phyloP scores from a whole-genome alignment of 2,113 vertebrate species.

The Acrocephalus arundinaceus region DNA sequence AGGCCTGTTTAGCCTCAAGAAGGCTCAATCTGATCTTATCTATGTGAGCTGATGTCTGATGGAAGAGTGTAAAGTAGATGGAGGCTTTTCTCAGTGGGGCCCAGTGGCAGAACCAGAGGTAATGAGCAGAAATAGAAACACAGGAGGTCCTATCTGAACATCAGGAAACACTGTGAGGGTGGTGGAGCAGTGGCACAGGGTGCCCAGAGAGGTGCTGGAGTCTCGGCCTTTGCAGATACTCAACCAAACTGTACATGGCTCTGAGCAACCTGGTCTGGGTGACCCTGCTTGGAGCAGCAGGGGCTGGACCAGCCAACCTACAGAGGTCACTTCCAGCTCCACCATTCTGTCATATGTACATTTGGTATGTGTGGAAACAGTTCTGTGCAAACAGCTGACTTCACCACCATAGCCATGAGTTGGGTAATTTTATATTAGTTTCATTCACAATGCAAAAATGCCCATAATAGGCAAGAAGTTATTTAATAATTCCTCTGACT shows the following conservation, averaged over 20 bases:
- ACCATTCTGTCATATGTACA: neutral
- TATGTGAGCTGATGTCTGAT: neutral
- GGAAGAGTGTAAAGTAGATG: neutral
- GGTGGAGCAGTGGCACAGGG: rapidly evolving
- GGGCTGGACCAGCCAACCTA: neutral
- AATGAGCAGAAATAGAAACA: neutral
- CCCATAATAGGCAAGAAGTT: neutral
- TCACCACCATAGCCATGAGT: rapidly evolving
- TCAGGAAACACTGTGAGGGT: neutral
- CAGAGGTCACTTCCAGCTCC: neutral
- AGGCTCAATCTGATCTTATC: neutral
- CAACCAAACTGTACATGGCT: neutral
- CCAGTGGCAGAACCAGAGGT: neutral
- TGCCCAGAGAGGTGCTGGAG: neutral
- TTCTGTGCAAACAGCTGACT: neutral
- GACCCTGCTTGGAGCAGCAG: neutral
- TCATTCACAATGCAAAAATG: neutral
- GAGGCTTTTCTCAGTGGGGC: neutral
- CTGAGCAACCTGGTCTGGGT: neutral
- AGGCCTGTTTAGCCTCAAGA: neutral
- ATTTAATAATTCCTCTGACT: neutral
- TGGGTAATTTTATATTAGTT: neutral
- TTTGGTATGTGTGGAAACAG: neutral
- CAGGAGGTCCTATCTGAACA: neutral
- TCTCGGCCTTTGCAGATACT: neutral